These are phyloP conservation scores for Antheraea mylitta DNA, from an alignment of 1,140 invertebrate genomes.

Conservation along the genomic window DNA sequence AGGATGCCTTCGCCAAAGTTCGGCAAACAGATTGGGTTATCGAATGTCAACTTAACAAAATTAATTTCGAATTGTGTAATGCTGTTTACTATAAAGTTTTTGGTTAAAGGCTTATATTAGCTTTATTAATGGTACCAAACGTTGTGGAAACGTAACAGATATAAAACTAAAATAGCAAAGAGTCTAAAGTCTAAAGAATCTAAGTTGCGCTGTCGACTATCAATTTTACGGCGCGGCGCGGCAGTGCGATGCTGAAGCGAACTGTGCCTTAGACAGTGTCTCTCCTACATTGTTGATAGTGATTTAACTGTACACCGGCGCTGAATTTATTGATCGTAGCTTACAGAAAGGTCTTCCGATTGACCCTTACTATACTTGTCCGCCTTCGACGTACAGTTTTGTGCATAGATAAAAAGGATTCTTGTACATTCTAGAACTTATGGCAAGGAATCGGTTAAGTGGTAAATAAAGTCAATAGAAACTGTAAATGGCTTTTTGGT, in stretches of 20 bases:
- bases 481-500: not conserved
- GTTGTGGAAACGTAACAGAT: not conserved
- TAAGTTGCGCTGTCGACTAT: not conserved
- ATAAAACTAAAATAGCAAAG: not conserved
- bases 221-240: not conserved
- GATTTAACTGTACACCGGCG: not conserved
- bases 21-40: too few relatives aligned
- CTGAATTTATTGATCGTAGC: constrained; percentile 9
- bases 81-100: too few relatives aligned
- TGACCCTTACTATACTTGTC: not conserved
- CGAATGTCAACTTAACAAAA: too few relatives aligned
- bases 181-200: not conserved
- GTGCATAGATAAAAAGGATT: not conserved
- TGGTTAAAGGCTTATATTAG: too few relatives aligned
- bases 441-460: not conserved
- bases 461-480: not conserved
- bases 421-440: not conserved
- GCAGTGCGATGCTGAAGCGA: not conserved
- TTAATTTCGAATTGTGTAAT: too few relatives aligned
- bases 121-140: not conserved
- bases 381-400: not conserved
- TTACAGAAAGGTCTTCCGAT: not conserved
- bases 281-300: constrained; percentile 9
- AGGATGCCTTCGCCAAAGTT: too few relatives aligned
- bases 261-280: not conserved